Conservation (phyloP, 2,888 invertebrate genomes). For the Chrysina gloriosa region DNA sequence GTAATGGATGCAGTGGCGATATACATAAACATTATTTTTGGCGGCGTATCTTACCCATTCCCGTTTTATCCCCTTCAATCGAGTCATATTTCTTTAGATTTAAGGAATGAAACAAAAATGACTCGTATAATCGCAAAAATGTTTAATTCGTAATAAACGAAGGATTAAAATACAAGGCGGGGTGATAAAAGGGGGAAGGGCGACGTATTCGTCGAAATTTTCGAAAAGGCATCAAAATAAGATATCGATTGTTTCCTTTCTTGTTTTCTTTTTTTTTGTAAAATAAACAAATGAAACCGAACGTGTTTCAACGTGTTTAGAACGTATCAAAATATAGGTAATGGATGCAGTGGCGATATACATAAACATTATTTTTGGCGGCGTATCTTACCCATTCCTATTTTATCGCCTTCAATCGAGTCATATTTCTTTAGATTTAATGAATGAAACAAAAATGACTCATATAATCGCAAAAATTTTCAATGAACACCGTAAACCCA, state of each 20-base stretch:
- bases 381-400: not conserved
- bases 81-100: constrained; percentile 30
- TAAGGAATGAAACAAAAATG: constrained; percentile 48
- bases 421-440: constrained; percentile 38
- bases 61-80: constrained; percentile 9
- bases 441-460: constrained; percentile 47
- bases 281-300: too few relatives aligned
- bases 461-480: constrained; percentile 49
- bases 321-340: too few relatives aligned
- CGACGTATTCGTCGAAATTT: too few relatives aligned
- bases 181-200: too few relatives aligned
- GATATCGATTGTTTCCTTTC: too few relatives aligned
- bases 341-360: not conserved
- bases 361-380: constrained; percentile 12
- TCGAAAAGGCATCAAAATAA: too few relatives aligned
- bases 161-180: too few relatives aligned
- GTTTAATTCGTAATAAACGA: too few relatives aligned
- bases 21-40: constrained; percentile 10
- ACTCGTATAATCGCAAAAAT: constrained; percentile 46
- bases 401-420: constrained; percentile 17
- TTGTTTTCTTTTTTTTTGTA: too few relatives aligned
- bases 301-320: too few relatives aligned
- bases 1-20: too few relatives aligned
- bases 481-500: constrained; percentile 54
- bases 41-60: not conserved